Base-by-base conservation (phyloP, 2,113 vertebrate species). In the Talpa occidentalis region DNA sequence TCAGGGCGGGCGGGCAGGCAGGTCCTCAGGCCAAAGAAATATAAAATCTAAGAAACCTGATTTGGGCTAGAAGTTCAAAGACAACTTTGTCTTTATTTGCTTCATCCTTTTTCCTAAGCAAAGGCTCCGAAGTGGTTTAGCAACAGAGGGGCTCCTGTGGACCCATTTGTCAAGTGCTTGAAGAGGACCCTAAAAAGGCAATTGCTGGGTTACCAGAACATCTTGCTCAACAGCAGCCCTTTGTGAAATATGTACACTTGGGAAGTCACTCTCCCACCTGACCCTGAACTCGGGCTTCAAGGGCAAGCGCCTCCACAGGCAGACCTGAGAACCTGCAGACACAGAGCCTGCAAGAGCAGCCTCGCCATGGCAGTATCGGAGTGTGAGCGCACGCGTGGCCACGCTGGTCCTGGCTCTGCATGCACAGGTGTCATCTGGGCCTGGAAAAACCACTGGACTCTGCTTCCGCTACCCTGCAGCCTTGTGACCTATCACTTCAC, bases 41-140 rank as follows among this genome's bases (percentile, higher is more conserved):
- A n/a, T 59, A 26, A 72, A 66, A 6, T 5, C 40, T 56, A 59
- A 60, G 67, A 87, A 54, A 79, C 28, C 60, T 49, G 26, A 26
- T 80, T 42, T 47, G 56, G 67, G 22, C 59, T 64, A 76, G 44
- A 54, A 64, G 32, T 90, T 24, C 66, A 40, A 89, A 93, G 19
- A 0, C 42, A 83, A 47, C 28, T 72, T 59, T 86, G 37, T 21
- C 35, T 49, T 5, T 0, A 44, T 47, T 12, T 85, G 62, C 28
- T 84, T 86, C 67, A 62, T 19, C 73, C 17, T 84, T 77, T 56
- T 6, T 62, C 44, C 30, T 66, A 72, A 83, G 72, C 35, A 80
- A 96, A 88, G 35, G 40, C 49, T 73, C 28, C 35, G 37, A 86
- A 77, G 6, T 62, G 81, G 42, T 28, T 92, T 35, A 54, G 56